Conservation (phyloP, 2,888 invertebrate genomes). For the Syrista parreyssii region DNA sequence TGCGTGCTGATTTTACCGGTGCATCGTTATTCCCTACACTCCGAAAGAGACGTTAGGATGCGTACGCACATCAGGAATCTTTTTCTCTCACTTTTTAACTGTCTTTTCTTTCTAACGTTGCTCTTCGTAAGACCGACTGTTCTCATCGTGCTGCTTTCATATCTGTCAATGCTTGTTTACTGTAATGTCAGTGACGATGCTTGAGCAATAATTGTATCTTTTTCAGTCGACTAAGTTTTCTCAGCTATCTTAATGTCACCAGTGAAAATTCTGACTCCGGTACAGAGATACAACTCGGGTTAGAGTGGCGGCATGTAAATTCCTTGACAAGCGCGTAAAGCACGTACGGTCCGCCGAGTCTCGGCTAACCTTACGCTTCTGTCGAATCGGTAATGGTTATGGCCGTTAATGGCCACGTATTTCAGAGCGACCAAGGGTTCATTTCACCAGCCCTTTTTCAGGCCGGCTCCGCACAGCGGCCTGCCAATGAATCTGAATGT, state of each 20-base stretch:
- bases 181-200: not conserved
- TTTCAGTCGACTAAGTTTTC: not conserved
- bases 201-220: not conserved
- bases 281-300: not conserved
- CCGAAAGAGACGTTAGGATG: not conserved
- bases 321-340: conserved; percentile 45
- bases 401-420: conserved; percentile 61
- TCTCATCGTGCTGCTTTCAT: not conserved
- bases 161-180: not conserved
- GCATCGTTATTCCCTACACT: not conserved
- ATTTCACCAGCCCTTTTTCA: not conserved
- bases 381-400: conserved; percentile 62
- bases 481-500: not conserved
- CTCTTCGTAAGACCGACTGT: not conserved
- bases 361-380: conserved; percentile 42
- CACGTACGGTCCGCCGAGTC: conserved; percentile 36
- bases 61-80: not conserved
- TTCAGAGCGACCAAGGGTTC: conserved; percentile 38
- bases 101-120: not conserved
- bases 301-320: conserved; percentile 38
- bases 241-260: not conserved
- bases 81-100: not conserved
- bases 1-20: not conserved
- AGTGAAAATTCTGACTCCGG: not conserved
- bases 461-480: not conserved